Percentiles rank a stretch among this genome's conserved stretches.
These are phyloP conservation scores for Sialia sialis DNA, from an alignment of 2,113 vertebrate species.

Conservation along the genomic window DNA sequence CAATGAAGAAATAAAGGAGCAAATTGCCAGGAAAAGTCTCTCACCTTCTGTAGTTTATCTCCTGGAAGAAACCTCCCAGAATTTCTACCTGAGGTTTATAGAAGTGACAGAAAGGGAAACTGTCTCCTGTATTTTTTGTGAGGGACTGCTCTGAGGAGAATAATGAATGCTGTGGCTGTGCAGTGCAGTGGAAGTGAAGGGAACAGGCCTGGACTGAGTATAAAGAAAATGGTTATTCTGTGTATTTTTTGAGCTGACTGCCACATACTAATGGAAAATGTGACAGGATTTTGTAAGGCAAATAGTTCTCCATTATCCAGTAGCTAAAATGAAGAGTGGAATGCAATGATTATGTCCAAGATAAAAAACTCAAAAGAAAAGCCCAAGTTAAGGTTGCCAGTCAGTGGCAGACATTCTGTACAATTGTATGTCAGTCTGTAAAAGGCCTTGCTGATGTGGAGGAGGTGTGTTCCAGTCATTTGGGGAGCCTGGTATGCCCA, in stretches of 20 bases:
- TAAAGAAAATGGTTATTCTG: neutral
- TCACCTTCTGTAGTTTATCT: neutral
- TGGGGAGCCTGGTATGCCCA: neutral
- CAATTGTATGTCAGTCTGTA: neutral
- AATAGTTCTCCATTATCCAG: neutral
- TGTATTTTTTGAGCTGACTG: neutral
- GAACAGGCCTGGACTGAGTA: neutral
- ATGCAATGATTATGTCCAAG: neutral
- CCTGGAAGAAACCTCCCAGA: neutral
- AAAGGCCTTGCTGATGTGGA: neutral
- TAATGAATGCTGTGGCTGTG: neutral
- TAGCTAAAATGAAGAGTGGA: neutral
- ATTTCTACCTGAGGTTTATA: neutral
- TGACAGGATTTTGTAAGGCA: neutral
- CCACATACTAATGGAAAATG: neutral
- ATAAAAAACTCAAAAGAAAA: neutral
- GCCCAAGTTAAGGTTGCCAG: neutral
- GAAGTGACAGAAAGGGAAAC: neutral
- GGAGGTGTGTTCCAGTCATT: neutral
- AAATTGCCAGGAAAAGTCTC: neutral
- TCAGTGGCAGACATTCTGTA: neutral
- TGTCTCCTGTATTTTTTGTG: neutral
- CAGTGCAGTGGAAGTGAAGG: neutral
- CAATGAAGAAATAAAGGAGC: neutral
- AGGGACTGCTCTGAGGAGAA: neutral